Percentiles rank a stretch among this genome's conserved stretches.
These are phyloP conservation scores for Ceuthmochares aereus DNA, from an alignment of 2,113 vertebrate species.

Conservation along the genomic window DNA sequence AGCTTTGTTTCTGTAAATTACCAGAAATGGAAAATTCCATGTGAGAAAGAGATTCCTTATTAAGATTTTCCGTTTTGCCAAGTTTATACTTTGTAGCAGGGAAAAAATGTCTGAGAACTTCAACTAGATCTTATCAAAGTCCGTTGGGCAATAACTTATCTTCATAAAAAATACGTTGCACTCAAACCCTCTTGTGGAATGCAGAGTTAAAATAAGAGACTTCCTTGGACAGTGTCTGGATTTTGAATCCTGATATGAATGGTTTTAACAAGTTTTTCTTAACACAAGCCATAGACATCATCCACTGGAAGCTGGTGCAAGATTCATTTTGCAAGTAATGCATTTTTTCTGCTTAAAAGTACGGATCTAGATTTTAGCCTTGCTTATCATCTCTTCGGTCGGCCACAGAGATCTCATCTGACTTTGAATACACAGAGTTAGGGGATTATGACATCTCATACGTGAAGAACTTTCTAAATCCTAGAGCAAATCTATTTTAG, in stretches of 20 bases:
- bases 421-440: not conserved
- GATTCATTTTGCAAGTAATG: not conserved
- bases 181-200: not conserved
- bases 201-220: not conserved
- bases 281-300: not conserved
- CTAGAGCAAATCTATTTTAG: not conserved
- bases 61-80: not conserved
- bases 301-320: not conserved
- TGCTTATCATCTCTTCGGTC: not conserved
- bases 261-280: not conserved
- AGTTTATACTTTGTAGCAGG: not conserved
- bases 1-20: not conserved
- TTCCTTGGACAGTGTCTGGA: not conserved
- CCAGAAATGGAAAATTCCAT: not conserved
- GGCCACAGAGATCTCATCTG: not conserved
- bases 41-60: not conserved
- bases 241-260: not conserved
- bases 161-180: not conserved
- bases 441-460: not conserved
- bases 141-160: not conserved
- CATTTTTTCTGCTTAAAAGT: not conserved
- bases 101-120: not conserved
- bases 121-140: not conserved
- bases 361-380: not conserved
- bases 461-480: not conserved